phyloP scores from a whole-genome alignment of 2,797 vertebrate species.

The Buphagus erythrorhynchus region DNA sequence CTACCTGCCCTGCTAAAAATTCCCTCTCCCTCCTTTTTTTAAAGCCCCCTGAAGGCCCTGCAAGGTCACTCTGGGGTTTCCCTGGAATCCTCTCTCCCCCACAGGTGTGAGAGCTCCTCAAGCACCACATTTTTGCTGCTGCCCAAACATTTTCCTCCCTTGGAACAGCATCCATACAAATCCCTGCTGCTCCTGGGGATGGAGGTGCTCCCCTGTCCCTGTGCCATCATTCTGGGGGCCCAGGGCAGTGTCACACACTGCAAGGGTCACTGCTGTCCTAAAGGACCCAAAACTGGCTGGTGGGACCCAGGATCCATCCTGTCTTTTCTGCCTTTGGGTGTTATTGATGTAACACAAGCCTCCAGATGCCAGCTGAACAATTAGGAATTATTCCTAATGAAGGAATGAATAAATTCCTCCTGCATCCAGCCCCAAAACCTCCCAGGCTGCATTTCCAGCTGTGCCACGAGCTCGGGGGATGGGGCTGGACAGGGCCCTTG shows the following conservation, averaged over 20 bases:
- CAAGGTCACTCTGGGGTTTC: not conserved
- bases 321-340: not conserved
- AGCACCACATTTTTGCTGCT: not conserved
- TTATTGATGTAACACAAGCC: not conserved
- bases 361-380: not conserved
- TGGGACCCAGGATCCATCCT: not conserved
- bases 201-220: no score
- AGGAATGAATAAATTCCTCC: not conserved
- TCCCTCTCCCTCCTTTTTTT: not conserved
- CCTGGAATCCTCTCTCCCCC: not conserved
- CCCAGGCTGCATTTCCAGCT: not conserved
- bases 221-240: no score
- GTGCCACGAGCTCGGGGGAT: not conserved
- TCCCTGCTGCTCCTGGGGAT: not conserved
- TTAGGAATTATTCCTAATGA: not conserved
- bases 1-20: not conserved
- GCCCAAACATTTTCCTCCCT: not conserved
- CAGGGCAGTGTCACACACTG: fast-evolving
- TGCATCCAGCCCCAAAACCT: not conserved
- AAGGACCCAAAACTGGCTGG: not conserved
- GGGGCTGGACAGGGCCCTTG: not conserved
- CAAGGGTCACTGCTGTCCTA: not conserved
- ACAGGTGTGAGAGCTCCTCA: not conserved
- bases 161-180: fast-evolving
- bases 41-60: not conserved